Evolutionary conservation across 2,888 invertebrate species (phyloP).

Genomic region (Myathropa florea): DNA sequence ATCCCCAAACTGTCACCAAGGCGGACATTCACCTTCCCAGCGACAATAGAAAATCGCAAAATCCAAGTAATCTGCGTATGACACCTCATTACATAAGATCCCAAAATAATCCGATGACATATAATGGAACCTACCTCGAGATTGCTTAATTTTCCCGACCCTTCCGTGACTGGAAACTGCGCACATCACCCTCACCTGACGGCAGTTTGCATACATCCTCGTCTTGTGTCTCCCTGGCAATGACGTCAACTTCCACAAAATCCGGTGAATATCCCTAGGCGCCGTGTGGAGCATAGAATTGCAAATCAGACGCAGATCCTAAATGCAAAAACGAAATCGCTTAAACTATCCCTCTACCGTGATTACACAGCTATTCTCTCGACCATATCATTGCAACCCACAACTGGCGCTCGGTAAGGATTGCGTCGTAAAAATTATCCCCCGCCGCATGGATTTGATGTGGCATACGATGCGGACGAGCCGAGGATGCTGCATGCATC

Average conservation of each 20-base stretch:
- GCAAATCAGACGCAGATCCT: not conserved
- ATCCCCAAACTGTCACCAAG: not conserved
- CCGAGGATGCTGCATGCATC: not conserved
- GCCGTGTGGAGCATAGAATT: not conserved
- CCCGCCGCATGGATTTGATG: no score
- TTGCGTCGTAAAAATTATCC: not conserved
- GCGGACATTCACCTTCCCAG: not conserved
- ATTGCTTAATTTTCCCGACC: constrained; percentile 13
- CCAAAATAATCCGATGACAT: constrained; percentile 2
- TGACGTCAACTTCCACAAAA: not conserved
- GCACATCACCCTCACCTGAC: not conserved
- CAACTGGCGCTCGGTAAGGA: not conserved
- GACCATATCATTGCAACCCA: not conserved
- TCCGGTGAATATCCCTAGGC: not conserved
- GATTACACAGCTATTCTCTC: not conserved
- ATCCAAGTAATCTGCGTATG: not conserved
- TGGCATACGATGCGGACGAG: no score
- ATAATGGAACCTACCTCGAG: not conserved
- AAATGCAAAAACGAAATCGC: not conserved
- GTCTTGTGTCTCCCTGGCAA: not conserved
- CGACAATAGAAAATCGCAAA: not conserved
- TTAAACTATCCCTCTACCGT: not conserved
- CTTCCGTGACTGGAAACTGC: not conserved
- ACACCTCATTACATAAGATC: not conserved
- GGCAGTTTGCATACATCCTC: not conserved